Evolutionary conservation across 1,140 invertebrate genomes (phyloP).

Genomic region (Rhopalosiphum maidis): DNA sequence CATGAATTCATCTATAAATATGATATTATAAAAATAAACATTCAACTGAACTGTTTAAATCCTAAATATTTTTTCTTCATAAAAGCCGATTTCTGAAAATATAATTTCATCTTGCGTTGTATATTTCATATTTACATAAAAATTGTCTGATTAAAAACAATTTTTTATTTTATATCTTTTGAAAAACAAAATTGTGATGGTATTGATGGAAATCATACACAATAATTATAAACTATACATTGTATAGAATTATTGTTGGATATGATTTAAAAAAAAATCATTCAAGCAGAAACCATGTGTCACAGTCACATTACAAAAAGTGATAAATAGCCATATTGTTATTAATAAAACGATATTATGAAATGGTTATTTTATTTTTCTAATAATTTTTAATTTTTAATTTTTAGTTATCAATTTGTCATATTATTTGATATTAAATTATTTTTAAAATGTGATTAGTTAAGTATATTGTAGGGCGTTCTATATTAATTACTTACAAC

Average conservation of each 20-base stretch:
- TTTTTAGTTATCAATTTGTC: background rate
- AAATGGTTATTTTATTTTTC: background rate
- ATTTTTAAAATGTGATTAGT: no score
- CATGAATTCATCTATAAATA: no score
- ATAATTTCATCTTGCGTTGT: background rate
- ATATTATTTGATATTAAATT: no score
- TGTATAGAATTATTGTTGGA: background rate
- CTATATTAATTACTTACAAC: no score
- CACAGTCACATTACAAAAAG: background rate
- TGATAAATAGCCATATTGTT: background rate
- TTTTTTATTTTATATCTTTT: background rate
- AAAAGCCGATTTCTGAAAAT: background rate
- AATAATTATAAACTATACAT: background rate
- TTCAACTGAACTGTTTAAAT: no score
- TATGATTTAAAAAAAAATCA: background rate
- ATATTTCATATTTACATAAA: background rate
- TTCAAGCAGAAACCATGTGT: background rate
- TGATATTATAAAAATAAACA: no score
- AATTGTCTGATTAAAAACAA: background rate
- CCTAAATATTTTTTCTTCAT: no score
- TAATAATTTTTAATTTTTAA: background rate
- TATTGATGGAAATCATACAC: background rate
- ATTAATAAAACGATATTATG: background rate
- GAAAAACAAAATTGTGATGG: background rate
- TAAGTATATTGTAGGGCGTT: no score